Base-by-base conservation (phyloP, 2,888 invertebrate genomes). In the Dinocampus coccinellae region DNA sequence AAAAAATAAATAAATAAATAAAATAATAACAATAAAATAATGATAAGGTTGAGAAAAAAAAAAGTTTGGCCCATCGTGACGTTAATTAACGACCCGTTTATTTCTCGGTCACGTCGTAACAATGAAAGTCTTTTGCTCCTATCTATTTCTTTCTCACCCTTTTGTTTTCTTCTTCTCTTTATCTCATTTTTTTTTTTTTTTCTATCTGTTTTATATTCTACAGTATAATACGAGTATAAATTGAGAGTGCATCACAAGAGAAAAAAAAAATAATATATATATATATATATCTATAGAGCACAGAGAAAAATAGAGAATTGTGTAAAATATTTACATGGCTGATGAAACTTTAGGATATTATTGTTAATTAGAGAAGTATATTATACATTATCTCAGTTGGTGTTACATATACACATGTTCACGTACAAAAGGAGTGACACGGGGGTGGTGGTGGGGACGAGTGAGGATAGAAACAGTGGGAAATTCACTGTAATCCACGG, bases 101-200 rank as follows among this genome's bases (percentile, higher is more conserved):
- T 75, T 74, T 74, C 75, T 75, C 77, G 77, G 77, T 75, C 75
- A 77, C 73, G 73, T 74, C 55, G 70, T 75, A 71, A 72, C 74
- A 73, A 61, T 68, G 70, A 70, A 57, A 52, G 65, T 71, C 76
- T 76, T 71, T 71, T 42, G 39, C 36, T n/a, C n/a, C n/a, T n/a
- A n/a, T n/a, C n/a, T 53, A 26, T 47, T 36, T 55, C 20, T 57
- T 34, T 66, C 66, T 64, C 26, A 34, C 34, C 53, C 10, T 42
- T 57, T 67, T 60, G 53, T 69, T 26, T 47, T 20, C 55, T 36
- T 29, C 34, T n/a, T 33, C 61, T 13, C 53, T 61, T 61, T 24
- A 20, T 20, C 29, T 55, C 70, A 39, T 36, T 65, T 64, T 74
- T 67, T 13, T 67, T 61, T 11, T 64, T 61, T 69, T 57, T 70